Evolutionary conservation across 2,113 vertebrate species (phyloP).

Genomic region (Neoarius graeffei): DNA sequence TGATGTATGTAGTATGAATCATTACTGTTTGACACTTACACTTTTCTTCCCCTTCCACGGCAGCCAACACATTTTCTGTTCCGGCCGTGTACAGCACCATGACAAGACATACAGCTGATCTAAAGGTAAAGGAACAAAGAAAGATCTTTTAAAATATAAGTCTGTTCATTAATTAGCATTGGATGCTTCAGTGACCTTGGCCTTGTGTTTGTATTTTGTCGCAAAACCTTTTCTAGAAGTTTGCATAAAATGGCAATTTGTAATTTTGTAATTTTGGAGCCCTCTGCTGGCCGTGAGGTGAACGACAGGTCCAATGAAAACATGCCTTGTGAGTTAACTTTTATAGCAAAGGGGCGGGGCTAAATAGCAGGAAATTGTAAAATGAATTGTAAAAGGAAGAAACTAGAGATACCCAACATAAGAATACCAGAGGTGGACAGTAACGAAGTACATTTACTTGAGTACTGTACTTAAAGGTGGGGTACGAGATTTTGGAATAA

Average conservation of each 20-base stretch:
- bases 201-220: neutral
- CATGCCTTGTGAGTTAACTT: neutral
- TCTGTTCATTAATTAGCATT: neutral
- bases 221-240: neutral
- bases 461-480: no score
- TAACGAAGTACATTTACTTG: no score
- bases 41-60: constrained; percentile 65
- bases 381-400: neutral
- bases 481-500: no score
- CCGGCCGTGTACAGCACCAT: constrained; percentile 55
- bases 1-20: neutral
- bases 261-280: neutral
- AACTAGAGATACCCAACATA: neutral
- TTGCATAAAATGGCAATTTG: neutral
- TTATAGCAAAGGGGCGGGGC: neutral
- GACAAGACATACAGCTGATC: constrained; percentile 68
- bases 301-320: neutral
- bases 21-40: constrained; percentile 41
- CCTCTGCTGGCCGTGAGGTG: neutral
- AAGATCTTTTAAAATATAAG: neutral
- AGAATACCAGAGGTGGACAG: neutral
- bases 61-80: constrained; percentile 65
- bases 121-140: constrained; percentile 34
- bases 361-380: neutral
- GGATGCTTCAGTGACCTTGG: neutral